Evolutionary conservation across 2,113 vertebrate genomes (phyloP).

Genomic region (Tyrannus savana): DNA sequence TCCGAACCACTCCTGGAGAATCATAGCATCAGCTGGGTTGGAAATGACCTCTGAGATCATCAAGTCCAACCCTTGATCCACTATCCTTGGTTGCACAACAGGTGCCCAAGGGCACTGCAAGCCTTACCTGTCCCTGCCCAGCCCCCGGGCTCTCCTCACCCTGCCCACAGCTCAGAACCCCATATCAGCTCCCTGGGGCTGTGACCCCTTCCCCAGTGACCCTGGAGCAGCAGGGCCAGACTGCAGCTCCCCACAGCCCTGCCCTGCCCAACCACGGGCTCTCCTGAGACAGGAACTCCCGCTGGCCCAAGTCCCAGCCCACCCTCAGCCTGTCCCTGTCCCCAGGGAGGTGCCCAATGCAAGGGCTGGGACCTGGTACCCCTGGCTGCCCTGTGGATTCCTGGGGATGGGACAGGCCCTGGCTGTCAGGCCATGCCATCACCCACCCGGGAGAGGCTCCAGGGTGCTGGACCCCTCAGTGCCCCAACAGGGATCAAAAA

Average conservation of each 20-base stretch:
- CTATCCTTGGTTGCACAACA: fast-evolving
- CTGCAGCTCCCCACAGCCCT: not conserved
- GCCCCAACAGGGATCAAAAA: too few relatives aligned
- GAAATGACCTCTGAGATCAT: too few relatives aligned
- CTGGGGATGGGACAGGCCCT: fast-evolving
- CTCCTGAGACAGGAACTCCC: too few relatives aligned
- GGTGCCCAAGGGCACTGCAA: too few relatives aligned
- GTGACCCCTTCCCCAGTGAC: fast-evolving
- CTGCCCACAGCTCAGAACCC: not conserved
- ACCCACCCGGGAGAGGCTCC: fast-evolving
- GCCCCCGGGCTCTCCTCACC: fast-evolving
- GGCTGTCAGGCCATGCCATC: not conserved
- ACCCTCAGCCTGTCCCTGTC: not conserved
- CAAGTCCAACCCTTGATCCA: too few relatives aligned
- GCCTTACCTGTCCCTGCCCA: too few relatives aligned
- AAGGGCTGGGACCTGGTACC: fast-evolving
- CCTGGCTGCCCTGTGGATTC: too few relatives aligned
- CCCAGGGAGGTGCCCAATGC: fast-evolving
- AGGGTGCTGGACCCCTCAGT: not conserved
- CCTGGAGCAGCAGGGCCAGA: fast-evolving
- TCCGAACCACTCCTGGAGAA: not conserved
- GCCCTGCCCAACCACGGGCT: fast-evolving
- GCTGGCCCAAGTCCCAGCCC: too few relatives aligned
- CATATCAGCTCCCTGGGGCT: fast-evolving
- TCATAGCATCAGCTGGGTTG: too few relatives aligned